A percentile compares a stretch with the other conserved stretches of the same genome.
These are phyloP conservation scores for Drosophila austrosaltans DNA, from an alignment of 2,888 invertebrate genomes.

Conservation along the genomic window DNA sequence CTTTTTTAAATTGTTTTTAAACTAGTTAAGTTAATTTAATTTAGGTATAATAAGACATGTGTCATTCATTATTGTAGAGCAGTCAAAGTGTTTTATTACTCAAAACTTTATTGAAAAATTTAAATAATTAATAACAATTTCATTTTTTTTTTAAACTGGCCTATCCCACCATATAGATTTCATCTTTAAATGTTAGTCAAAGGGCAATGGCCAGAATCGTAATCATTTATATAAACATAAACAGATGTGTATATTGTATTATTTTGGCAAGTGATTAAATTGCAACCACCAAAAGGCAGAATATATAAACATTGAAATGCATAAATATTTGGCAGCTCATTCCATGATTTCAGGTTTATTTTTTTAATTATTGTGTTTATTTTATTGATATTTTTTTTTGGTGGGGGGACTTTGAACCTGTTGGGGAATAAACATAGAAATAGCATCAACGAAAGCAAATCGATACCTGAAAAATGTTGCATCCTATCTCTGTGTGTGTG, in stretches of 20 bases:
- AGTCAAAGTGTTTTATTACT: not conserved
- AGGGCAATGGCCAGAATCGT: not conserved
- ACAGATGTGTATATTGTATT: slow-evolving; percentile 31
- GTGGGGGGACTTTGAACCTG: not conserved
- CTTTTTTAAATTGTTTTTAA: too few relatives aligned
- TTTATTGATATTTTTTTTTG: slow-evolving; percentile 6
- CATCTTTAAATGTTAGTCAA: not conserved
- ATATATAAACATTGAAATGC: slow-evolving; percentile 31
- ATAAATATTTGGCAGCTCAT: slow-evolving; percentile 32
- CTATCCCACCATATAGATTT: not conserved
- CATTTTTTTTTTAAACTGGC: not conserved
- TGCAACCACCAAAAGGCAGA: not conserved
- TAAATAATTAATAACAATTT: not conserved
- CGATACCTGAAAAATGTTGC: slow-evolving; percentile 10
- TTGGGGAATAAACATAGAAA: slow-evolving; percentile 4
- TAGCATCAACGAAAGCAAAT: slow-evolving; percentile 1
- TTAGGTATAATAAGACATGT: too few relatives aligned
- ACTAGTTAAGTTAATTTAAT: too few relatives aligned
- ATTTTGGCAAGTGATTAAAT: slow-evolving; percentile 30
- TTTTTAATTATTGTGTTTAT: slow-evolving; percentile 7
- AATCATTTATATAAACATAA: slow-evolving; percentile 13
- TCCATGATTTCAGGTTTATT: slow-evolving; percentile 24
- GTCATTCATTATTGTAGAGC: not conserved
- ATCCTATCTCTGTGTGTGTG: not conserved
- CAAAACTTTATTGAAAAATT: not conserved